Percentiles rank a stretch among this genome's conserved stretches.
Evolutionary conservation across 2,797 vertebrate species (phyloP).

Genomic region (Betta splendens): DNA sequence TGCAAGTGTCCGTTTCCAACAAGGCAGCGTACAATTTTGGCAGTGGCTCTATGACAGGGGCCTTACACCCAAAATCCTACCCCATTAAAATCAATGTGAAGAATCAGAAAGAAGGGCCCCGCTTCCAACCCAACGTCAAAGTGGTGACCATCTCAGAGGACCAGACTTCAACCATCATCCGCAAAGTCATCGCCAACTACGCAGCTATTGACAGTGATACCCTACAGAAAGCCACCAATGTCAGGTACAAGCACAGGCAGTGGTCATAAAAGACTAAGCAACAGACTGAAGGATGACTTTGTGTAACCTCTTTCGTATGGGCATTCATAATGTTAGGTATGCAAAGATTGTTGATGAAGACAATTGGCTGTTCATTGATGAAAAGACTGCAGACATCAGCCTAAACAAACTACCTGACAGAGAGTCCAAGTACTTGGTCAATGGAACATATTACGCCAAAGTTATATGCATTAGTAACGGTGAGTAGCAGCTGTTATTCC

Average conservation of each 20-base stretch:
- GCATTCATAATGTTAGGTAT: conserved; percentile 79
- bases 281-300: background rate
- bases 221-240: conserved; percentile 76
- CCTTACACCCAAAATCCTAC: conserved; percentile 47
- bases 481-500: conserved; percentile 65
- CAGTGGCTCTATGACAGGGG: fast-evolving
- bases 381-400: conserved; percentile 85
- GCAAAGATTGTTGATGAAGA: conserved; percentile 79
- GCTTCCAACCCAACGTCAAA: conserved; percentile 81
- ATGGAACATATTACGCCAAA: conserved; percentile 85
- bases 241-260: conserved; percentile 78
- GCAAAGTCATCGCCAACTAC: conserved; percentile 79
- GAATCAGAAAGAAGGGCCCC: conserved; percentile 86
- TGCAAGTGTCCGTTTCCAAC: conserved; percentile 86
- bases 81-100: conserved; percentile 81
- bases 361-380: conserved; percentile 87
- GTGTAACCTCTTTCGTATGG: background rate
- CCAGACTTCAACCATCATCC: conserved; percentile 2
- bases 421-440: conserved; percentile 81
- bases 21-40: conserved; percentile 87
- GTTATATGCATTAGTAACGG: conserved; percentile 85
- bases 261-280: background rate
- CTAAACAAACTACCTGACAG: conserved; percentile 84
- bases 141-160: conserved; percentile 78
- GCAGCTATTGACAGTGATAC: conserved; percentile 89